phyloP scores from a whole-genome alignment of 2,113 vertebrate species.

The Oncorhynchus kisutch region DNA sequence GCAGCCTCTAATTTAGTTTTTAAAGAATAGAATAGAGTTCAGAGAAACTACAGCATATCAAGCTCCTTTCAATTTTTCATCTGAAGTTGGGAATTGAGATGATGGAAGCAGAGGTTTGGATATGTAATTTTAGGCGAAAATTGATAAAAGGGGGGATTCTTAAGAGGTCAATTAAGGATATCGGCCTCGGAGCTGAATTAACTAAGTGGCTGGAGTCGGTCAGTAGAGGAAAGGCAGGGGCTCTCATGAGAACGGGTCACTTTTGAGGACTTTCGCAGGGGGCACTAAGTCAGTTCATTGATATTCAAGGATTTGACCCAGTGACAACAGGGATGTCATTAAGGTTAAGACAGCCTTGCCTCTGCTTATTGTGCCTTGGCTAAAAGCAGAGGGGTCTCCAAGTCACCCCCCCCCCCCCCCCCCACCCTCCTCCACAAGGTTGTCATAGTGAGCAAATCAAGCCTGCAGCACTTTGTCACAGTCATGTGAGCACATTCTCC shows the following conservation, averaged over 20 bases:
- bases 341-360: constrained; percentile 68
- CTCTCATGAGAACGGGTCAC: constrained; percentile 59
- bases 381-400: constrained; percentile 60
- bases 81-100: constrained; percentile 19
- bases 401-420: constrained; percentile 12
- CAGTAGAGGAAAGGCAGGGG: constrained; percentile 52
- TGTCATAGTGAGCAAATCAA: constrained; percentile 73
- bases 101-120: constrained; percentile 44
- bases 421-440: constrained; percentile 44
- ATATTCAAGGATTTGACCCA: constrained; percentile 78
- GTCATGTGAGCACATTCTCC: constrained; percentile 63
- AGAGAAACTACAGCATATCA: constrained; percentile 26
- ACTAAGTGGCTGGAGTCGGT: constrained; percentile 54
- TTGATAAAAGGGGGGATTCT: no score
- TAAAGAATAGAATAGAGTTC: neutral
- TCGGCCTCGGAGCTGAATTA: constrained; percentile 57
- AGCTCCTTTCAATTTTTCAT: neutral
- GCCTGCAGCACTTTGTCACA: constrained; percentile 66
- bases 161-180: constrained; percentile 38
- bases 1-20: constrained; percentile 15
- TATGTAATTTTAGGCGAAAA: no score
- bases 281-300: constrained; percentile 66
- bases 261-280: constrained; percentile 59
- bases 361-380: constrained; percentile 57
- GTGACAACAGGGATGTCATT: constrained; percentile 61